Conservation (phyloP, 2,797 vertebrate species). For the Steatocranus sp. region DNA sequence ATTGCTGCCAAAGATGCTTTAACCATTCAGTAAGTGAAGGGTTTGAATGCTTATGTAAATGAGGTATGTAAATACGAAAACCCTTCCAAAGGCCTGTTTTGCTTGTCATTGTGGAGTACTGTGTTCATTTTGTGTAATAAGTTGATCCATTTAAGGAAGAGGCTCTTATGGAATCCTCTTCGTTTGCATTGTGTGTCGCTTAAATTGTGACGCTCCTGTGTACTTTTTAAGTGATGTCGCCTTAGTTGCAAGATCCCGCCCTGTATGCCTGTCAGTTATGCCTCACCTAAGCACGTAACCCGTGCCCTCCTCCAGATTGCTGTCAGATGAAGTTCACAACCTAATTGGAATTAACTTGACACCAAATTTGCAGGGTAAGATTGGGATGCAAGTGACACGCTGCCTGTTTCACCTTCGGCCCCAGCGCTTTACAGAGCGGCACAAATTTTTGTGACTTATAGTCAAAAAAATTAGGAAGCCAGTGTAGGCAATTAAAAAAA, state of each 20-base stretch:
- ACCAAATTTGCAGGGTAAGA: neutral
- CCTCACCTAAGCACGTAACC: neutral
- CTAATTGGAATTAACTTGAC: slow-evolving; percentile 16
- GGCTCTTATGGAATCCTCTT: neutral
- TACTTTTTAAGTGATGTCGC: neutral
- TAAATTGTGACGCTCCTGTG: neutral
- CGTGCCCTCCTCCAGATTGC: neutral
- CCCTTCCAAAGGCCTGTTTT: neutral
- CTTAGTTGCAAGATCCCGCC: neutral
- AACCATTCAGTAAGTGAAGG: neutral
- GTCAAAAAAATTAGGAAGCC: slow-evolving; percentile 15
- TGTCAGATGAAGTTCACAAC: slow-evolving; percentile 11
- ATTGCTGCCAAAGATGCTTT: neutral
- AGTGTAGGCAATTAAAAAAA: neutral
- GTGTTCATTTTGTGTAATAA: neutral
- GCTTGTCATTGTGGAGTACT: neutral
- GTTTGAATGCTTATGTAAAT: neutral
- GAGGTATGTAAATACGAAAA: neutral
- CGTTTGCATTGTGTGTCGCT: neutral
- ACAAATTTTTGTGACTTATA: neutral
- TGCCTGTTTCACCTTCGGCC: neutral
- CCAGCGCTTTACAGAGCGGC: neutral
- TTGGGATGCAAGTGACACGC: neutral
- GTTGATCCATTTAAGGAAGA: neutral
- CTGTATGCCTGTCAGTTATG: neutral